Evolutionary conservation across 2,113 vertebrate species (phyloP), one percentile per base, ranked within the genome.

Genomic region (Calyptomena viridis): DNA sequence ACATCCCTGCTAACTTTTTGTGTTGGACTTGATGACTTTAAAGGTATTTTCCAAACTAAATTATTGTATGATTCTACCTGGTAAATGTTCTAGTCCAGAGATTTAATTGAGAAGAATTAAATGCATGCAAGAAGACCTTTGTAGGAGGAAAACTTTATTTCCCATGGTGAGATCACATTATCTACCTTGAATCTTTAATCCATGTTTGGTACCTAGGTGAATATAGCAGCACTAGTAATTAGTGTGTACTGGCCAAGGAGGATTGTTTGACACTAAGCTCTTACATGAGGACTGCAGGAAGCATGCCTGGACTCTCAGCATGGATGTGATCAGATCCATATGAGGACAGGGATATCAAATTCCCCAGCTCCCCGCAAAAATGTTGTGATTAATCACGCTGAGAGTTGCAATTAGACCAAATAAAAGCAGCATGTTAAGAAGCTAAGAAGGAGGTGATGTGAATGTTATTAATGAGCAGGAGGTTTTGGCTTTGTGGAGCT

Each of bases 401-500:
- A 53, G 86, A 89, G 89, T 52, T 87, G 83, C 94, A 90, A 82
- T 93, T 93, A 96, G 73, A 95, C 72, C 91, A 95, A 96, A 96
- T 94, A 94, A 95, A 93, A 96, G 80, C 89, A 93, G 75, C 58
- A 69, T 90, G 88, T 53, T 93, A 56, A 96, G 85, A 66, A 88
- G 42, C 72, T 89, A 62, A 75, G 84, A 6, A 79, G 90, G 89
- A 92, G 85, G 85, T 74, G 75, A 93, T 68, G 55, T 82, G 92
- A 72, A 63, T 93, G 47, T 72, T 77, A 63, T 85, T 96, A 95
- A 85, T 0, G 28, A 96, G 91, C 72, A 58, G 68, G 92, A 92
- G 69, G 52, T 72, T 91, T 71, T 71, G 88, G 69, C 78, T 74
- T 85, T 86, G 69, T 77, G 77, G 72, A 80, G 76, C 79, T 89